Evolutionary conservation across 1,140 invertebrate species (phyloP).

Genomic region (Calliphora vicina): DNA sequence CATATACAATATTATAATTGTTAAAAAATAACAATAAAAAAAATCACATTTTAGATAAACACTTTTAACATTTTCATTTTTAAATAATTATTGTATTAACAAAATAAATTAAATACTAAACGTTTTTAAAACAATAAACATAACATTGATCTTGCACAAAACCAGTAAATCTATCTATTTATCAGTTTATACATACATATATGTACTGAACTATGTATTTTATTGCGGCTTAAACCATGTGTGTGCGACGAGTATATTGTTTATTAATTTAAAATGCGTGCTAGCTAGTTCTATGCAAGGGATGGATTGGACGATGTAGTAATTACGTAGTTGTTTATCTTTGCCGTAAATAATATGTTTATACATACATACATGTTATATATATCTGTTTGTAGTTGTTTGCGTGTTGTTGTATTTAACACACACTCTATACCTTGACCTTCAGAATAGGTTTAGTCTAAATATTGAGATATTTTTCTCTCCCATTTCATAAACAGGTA

Average conservation of each 20-base stretch:
- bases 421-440: neutral
- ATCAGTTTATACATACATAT: neutral
- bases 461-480: too few relatives aligned
- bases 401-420: neutral
- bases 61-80: too few relatives aligned
- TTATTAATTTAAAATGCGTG: neutral
- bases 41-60: too few relatives aligned
- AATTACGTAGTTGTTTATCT: neutral
- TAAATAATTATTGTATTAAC: too few relatives aligned
- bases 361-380: neutral
- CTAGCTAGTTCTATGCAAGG: neutral
- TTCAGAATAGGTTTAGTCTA: neutral
- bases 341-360: neutral
- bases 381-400: slow-evolving; percentile 5
- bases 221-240: too few relatives aligned
- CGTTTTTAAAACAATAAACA: neutral
- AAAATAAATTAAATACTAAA: neutral
- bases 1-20: too few relatives aligned
- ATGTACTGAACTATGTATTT: too few relatives aligned
- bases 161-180: neutral
- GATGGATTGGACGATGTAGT: neutral
- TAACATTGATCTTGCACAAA: neutral
- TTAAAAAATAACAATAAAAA: too few relatives aligned
- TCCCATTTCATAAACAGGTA: too few relatives aligned
- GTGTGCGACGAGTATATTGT: too few relatives aligned